Evolutionary conservation across 2,888 invertebrate species (phyloP).

Genomic region (Drosophila monieri): DNA sequence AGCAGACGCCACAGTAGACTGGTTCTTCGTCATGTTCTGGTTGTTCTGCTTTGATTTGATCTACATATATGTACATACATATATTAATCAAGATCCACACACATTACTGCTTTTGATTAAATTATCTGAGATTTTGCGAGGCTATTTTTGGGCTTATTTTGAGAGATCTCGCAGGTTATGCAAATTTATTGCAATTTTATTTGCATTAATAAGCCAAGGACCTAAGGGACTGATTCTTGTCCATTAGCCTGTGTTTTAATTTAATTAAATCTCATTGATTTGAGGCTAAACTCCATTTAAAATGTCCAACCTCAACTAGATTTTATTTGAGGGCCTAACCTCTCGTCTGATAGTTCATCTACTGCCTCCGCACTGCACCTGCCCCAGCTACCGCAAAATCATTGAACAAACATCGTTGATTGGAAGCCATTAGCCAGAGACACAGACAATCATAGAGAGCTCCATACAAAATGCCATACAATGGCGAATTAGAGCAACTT

Average conservation of each 20-base stretch:
- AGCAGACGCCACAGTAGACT: conserved; percentile 55
- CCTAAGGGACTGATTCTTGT: conserved; percentile 13
- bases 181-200: conserved; percentile 59
- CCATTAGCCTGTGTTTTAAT: conserved; percentile 12
- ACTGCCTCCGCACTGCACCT: conserved; percentile 56
- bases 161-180: conserved; percentile 37
- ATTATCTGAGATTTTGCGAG: conserved; percentile 35
- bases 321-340: conserved; percentile 32
- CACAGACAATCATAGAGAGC: conserved; percentile 44
- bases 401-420: conserved; percentile 57
- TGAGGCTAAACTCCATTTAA: conserved; percentile 3
- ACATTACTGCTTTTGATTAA: conserved; percentile 36
- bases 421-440: conserved; percentile 56
- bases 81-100: conserved; percentile 72
- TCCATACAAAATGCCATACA: conserved; percentile 56
- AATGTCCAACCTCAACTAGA: not conserved
- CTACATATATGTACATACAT: conserved; percentile 60
- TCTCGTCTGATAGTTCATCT: conserved; percentile 25
- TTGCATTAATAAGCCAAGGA: conserved; percentile 12
- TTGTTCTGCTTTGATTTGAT: conserved; percentile 64
- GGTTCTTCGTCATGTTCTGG: conserved; percentile 23
- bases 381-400: conserved; percentile 45
- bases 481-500: conserved; percentile 66
- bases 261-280: conserved; percentile 27
- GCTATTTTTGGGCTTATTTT: conserved; percentile 4